Evolutionary conservation across 2,888 invertebrate species (phyloP).

Genomic region (Amphipoea oculea): DNA sequence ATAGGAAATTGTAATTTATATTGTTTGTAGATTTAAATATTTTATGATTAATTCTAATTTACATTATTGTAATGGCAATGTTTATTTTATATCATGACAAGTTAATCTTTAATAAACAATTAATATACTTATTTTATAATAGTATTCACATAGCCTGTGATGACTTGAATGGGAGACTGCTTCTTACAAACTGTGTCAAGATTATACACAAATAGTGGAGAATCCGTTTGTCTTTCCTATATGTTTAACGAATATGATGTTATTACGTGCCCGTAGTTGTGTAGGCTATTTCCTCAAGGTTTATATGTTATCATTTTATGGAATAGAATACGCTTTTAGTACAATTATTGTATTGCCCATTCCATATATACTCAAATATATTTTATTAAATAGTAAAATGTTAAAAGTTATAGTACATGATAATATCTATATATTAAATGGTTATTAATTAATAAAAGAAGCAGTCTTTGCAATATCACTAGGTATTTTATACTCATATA

Average conservation of each 20-base stretch:
- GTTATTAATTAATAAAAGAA: conserved; percentile 56
- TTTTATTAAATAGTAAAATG: conserved; percentile 54
- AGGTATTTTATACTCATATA: conserved; percentile 71
- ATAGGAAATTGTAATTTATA: conserved; percentile 84
- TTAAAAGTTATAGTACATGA: conserved; percentile 39
- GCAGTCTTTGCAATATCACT: conserved; percentile 70
- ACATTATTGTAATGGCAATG: conserved; percentile 70
- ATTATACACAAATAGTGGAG: conserved; percentile 19
- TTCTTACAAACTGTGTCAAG: conserved; percentile 64
- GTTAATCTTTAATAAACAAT: conserved; percentile 69
- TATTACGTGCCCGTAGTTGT: conserved; percentile 37
- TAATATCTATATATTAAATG: conserved; percentile 26
- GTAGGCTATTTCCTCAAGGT: conserved; percentile 44
- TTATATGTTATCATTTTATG: conserved; percentile 53
- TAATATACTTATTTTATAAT: conserved; percentile 65
- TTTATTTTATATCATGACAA: conserved; percentile 75
- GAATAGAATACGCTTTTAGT: conserved; percentile 56
- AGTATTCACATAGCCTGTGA: conserved; percentile 72
- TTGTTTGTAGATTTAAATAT: conserved; percentile 82
- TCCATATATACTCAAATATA: conserved; percentile 49
- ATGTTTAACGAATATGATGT: conserved; percentile 32
- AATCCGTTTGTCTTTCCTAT: conserved; percentile 33
- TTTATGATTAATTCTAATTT: conserved; percentile 75
- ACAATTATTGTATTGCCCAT: conserved; percentile 53
- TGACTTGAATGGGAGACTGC: conserved; percentile 71